Percentiles rank a stretch among this genome's conserved stretches.
Conservation (phyloP, 1,140 invertebrate genomes). For the Lepidostoma basale region DNA sequence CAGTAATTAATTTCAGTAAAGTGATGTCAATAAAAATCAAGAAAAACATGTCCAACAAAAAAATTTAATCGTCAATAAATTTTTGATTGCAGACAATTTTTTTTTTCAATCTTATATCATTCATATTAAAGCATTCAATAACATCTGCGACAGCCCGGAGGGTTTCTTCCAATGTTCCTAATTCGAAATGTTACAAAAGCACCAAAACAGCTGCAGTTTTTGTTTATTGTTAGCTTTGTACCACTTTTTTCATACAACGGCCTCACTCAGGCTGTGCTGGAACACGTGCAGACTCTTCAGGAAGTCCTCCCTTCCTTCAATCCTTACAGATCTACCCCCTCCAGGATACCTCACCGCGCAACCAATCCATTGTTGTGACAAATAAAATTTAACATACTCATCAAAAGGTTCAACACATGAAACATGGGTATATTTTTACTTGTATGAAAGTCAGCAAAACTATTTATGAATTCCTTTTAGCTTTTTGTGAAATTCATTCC, state of each 20-base stretch:
- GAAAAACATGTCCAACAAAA: no score
- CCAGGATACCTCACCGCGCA: background rate
- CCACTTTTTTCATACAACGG: no score
- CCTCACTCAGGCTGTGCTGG: background rate
- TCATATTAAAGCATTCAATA: no score
- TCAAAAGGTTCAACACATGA: background rate
- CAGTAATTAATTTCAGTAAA: no score
- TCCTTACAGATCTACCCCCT: background rate
- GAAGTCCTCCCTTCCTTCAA: background rate
- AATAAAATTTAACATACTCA: background rate
- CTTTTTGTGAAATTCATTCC: no score
- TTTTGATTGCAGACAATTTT: no score
- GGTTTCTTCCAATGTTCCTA: background rate
- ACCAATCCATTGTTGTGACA: background rate
- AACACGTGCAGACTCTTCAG: constrained; percentile 8
- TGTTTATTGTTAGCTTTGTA: background rate
- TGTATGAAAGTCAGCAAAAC: no score
- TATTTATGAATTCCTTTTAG: no score
- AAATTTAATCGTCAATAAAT: no score
- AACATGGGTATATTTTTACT: no score
- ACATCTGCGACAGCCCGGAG: background rate
- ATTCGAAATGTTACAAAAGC: constrained; percentile 7
- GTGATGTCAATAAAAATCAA: no score
- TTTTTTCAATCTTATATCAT: no score
- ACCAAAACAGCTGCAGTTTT: background rate